Evolutionary conservation across 1,140 invertebrate species (phyloP), one percentile per base, ranked within the genome.

Genomic region (Coptotermes formosanus): DNA sequence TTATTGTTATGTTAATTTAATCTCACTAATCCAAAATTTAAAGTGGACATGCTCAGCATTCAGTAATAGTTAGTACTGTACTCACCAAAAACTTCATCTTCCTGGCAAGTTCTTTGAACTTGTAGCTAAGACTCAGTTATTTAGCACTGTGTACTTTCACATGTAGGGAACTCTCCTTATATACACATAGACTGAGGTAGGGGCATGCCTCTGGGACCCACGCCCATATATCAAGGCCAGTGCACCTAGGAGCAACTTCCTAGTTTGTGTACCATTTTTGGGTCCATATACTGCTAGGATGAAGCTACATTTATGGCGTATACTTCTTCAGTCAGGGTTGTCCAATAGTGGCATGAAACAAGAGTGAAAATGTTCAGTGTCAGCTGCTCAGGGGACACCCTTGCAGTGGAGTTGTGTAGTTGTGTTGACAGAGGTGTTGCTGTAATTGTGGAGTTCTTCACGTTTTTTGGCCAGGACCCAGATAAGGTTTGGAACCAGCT

Each of bases 71-170:
- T 30, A n/a, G 7, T 75, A n/a, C 1, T 75, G 25, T 75, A 75
- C 64, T 75, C 64, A 75, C 64, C 64, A 75, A 75, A 75, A 75
- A 75, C 64, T 75, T 75, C 64, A 75, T 75, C 64, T 75, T 75
- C 64, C 64, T 75, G 64, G 64, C 64, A 75, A 75, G 64, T 75
- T 75, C n/a, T 75, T 75, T 75, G 64, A 75, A 75, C 64, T 75
- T 75, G 64, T 75, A 75, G 64, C 64, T 75, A 75, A 75, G 64
- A 75, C 6, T 75, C 64, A 30, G 64, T 30, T 75, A n/a, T 75
- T 75, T 8, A n/a, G 25, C n/a, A 75, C 64, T 75, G 64, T 75
- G 64, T 75, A 25, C 64, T 30, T 30, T 75, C n/a, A 25, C n/a
- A 30, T n/a, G 64, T 75, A 14, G 64, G n/a, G 64, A n/a, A 2